Conservation (phyloP, 2,113 vertebrate species). For the Gila orcuttii region DNA sequence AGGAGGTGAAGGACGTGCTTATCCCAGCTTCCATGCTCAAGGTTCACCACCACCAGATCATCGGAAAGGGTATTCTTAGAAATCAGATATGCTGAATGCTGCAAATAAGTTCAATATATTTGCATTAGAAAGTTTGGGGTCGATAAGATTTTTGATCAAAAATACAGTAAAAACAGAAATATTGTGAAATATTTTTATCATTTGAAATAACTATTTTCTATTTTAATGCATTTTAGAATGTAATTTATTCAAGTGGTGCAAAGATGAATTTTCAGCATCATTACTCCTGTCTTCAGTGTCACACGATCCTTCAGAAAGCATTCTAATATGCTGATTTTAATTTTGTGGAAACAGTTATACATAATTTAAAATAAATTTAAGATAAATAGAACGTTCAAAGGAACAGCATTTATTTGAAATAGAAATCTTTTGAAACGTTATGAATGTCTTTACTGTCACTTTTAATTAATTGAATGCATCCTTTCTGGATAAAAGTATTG, state of each 20-base stretch:
- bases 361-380: too few relatives aligned
- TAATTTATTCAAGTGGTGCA: neutral
- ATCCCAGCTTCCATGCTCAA: slow-evolving; percentile 85
- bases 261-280: neutral
- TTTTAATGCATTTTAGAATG: neutral
- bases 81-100: neutral
- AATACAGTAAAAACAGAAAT: neutral
- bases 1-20: slow-evolving; percentile 94
- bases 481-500: neutral
- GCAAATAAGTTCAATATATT: neutral
- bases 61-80: slow-evolving; percentile 85
- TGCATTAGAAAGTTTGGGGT: neutral
- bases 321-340: neutral
- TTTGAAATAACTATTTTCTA: neutral
- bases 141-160: neutral
- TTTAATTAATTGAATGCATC: neutral
- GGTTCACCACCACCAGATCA: slow-evolving; percentile 85
- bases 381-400: neutral
- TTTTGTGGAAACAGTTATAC: too few relatives aligned
- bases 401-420: neutral
- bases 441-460: neutral
- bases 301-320: neutral
- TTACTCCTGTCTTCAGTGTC: neutral
- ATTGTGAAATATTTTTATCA: neutral
- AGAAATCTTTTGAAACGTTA: neutral